Base-by-base conservation (phyloP, 2,888 invertebrate species). In the Mesochorus sp. region DNA sequence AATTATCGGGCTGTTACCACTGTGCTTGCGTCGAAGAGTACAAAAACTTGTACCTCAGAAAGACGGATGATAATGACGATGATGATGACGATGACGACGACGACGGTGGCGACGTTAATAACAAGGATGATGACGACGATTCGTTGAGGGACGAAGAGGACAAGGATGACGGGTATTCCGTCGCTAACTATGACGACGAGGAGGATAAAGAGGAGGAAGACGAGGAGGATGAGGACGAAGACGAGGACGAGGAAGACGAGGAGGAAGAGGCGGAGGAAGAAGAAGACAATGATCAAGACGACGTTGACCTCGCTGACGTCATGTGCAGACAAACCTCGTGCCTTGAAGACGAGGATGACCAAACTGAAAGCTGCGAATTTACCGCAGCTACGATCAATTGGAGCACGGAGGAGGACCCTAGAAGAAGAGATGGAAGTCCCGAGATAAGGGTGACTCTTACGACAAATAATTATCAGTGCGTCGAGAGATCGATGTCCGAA, bases 1-100 rank as follows among this genome's bases (percentile, higher is more conserved):
- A 94, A 83, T 93, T 94, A 61, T 94, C 94, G 68, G 94, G 94
- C 80, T 96, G 96, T 91, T 94, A 95, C 81, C 96, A 96, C 87
- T 96, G 96, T 89, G 93, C 94, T 28, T 96, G 95, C 86, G 91
- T 96, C 90, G 95, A 96, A 86, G 95, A 95, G 85, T 95, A 95
- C 92, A 92, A 93, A 81, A 93, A 93, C 74, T 92, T 93, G 72
- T 92, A 92, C 80, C 90, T 91, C 3, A 91, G 91, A 10, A 91
- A 91, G 24, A 90, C 89, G 49, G 84, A 84, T 3, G 83, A 81
- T 26, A 85, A 85, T 34, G 81, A 53, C 8, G 67, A 67, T 4
- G 82, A 84, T n/a, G 81, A 79, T 4, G 26, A 61, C 61, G 66
- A 73, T 28, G 17, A 47, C 14, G 79, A 75, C 8, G 67, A 80